Evolutionary conservation across 2,888 invertebrate genomes (phyloP), one percentile per base, ranked within the genome.

Genomic region (Lathronympha strigana): DNA sequence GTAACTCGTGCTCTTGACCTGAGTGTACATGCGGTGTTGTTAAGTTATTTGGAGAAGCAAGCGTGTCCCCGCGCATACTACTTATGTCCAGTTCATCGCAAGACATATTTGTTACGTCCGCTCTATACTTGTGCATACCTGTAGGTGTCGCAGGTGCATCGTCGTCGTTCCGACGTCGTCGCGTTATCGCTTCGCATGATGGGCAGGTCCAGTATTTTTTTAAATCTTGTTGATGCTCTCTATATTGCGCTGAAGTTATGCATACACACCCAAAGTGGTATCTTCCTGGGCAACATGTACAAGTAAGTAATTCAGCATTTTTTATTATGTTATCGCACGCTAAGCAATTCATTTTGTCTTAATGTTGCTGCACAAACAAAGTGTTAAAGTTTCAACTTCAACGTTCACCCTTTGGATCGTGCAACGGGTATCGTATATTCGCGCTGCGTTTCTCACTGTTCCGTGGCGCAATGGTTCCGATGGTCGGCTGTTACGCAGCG

Each of bases 271-370:
- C 17, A 40, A 40, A 40, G 9, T 40, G 40, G 9, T 40, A 40
- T 40, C 17, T 17, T 40, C 40, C 40, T 5, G 15, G 17, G 17
- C 40, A 40, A 9, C 17, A 40, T 40, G 40, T 17, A 17, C 40
- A 40, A 17, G 15, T 40, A 40, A 40, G 40, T 9, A 40, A 40
- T 40, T 40, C 40, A 17, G 4, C 9, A 8, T 9, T 17, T 4
- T 40, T 9, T 40, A 40, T 40, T 17, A 17, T 9, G 9, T 15
- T 5, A 17, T 17, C 17, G 17, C 40, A 40, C 1, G 17, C 40
- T 17, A 40, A 17, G 40, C 40, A 40, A 17, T 40, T 40, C 40
- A 40, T 40, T 17, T 40, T 40, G n/a, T n/a, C n/a, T n/a, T n/a
- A n/a, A n/a, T n/a, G n/a, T n/a, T n/a, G n/a, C n/a, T n/a, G n/a